These are phyloP conservation scores for Pithys albifrons DNA, from an alignment of 2,113 vertebrate species.

Conservation along the genomic window DNA sequence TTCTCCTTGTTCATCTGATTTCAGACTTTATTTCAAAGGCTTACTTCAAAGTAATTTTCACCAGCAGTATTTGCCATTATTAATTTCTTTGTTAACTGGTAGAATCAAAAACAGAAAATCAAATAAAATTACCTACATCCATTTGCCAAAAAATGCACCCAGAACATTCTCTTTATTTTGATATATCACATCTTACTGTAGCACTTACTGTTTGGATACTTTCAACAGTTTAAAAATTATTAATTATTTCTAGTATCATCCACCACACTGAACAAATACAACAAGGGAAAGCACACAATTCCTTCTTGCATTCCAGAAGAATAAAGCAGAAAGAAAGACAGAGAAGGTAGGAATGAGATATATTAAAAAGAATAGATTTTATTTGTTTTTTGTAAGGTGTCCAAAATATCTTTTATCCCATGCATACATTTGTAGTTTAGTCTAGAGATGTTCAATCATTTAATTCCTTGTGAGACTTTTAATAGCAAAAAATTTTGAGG, in stretches of 20 bases:
- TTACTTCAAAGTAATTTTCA: background rate
- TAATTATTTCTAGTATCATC: background rate
- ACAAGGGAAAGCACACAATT: background rate
- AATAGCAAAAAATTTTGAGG: background rate
- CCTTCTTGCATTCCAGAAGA: background rate
- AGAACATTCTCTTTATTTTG: background rate
- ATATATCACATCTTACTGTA: background rate
- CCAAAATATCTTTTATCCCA: background rate
- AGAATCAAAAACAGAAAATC: background rate
- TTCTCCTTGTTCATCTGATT: background rate
- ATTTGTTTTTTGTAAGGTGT: background rate
- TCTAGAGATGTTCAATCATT: background rate
- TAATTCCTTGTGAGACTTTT: background rate
- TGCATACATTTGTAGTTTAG: fast-evolving
- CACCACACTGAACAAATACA: background rate
- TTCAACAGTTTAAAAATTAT: background rate
- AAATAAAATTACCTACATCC: background rate
- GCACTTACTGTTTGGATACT: background rate
- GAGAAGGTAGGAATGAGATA: background rate
- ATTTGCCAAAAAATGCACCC: background rate
- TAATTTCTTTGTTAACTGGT: background rate
- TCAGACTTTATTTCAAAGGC: background rate
- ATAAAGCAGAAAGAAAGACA: background rate
- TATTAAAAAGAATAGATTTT: background rate
- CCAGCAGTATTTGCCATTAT: background rate